phyloP scores from a whole-genome alignment of 2,797 vertebrate species.

The Aphelocoma californica region DNA sequence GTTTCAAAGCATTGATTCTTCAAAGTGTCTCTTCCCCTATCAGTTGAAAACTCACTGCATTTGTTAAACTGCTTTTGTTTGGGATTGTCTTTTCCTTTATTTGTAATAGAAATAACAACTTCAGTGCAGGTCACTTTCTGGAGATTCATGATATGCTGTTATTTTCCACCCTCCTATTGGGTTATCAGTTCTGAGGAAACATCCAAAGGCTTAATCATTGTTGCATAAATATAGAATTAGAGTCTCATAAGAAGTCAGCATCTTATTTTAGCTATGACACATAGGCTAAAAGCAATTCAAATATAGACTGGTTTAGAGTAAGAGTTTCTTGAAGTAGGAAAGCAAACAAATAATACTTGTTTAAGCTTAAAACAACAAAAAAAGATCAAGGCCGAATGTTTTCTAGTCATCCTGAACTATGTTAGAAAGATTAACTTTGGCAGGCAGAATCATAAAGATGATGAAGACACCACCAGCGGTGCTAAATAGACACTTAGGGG shows the following conservation, averaged over 20 bases:
- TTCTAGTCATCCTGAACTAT: neutral
- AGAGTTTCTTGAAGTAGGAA: constrained; percentile 21
- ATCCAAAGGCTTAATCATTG: constrained; percentile 56
- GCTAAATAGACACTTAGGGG: neutral
- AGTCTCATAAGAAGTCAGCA: constrained; percentile 29
- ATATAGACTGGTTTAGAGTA: constrained; percentile 21
- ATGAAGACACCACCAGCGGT: neutral
- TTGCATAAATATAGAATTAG: constrained; percentile 54
- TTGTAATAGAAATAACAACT: constrained; percentile 16
- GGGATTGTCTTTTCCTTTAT: constrained; percentile 29
- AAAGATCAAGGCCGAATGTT: neutral
- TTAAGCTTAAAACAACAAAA: neutral
- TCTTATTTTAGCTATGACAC: constrained; percentile 67
- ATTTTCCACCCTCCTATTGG: constrained; percentile 25
- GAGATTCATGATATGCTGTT: constrained; percentile 24
- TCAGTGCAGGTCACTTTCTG: constrained; percentile 7
- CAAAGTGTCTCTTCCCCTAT: neutral
- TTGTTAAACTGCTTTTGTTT: constrained; percentile 26
- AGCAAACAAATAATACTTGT: neutral
- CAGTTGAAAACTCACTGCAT: neutral
- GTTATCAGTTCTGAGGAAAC: constrained; percentile 30
- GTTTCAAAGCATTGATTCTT: constrained; percentile 23
- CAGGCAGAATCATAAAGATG: neutral
- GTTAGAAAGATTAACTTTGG: neutral
- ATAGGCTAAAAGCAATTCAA: constrained; percentile 55